A percentile compares a stretch with the other conserved stretches of the same genome.
These are phyloP conservation scores for Cheilosia pagana DNA, from an alignment of 2,888 invertebrate genomes.

Conservation along the genomic window DNA sequence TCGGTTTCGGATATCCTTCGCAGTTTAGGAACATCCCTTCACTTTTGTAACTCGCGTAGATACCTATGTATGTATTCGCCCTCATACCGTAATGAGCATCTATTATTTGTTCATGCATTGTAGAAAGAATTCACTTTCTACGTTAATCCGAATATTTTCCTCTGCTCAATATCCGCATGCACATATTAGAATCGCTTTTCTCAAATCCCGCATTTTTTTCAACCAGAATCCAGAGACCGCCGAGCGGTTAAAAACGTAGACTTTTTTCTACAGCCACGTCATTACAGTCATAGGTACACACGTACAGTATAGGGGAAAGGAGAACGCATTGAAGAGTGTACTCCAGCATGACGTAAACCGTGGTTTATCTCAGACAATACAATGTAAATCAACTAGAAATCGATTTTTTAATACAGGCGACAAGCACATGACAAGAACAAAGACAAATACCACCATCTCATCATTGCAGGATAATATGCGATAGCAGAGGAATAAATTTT, in stretches of 20 bases:
- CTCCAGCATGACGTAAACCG: constrained; percentile 81
- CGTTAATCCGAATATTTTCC: constrained; percentile 26
- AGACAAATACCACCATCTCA: constrained; percentile 72
- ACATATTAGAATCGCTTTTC: constrained; percentile 19
- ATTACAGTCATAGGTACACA: constrained; percentile 47
- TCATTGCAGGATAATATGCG: constrained; percentile 46
- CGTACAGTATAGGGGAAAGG: constrained; percentile 47
- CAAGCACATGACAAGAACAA: constrained; percentile 73
- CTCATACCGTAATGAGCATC: constrained; percentile 45
- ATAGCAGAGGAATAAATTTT: constrained; percentile 49
- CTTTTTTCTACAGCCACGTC: constrained; percentile 38
- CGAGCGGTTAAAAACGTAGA: constrained; percentile 30
- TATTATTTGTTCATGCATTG: constrained; percentile 58
- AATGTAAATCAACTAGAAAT: constrained; percentile 81
- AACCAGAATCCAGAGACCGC: constrained; percentile 17
- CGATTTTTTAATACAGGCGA: constrained; percentile 77
- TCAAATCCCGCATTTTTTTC: constrained; percentile 67
- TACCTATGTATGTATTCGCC: constrained; percentile 28
- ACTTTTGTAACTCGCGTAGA: constrained; percentile 1
- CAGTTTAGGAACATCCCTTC: constrained; percentile 46
- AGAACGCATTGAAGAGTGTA: constrained; percentile 75
- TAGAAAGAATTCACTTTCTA: constrained; percentile 46
- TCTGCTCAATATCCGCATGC: constrained; percentile 31
- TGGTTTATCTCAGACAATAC: constrained; percentile 83
- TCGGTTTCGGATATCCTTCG: constrained; percentile 27